Conservation (phyloP, 1,140 invertebrate genomes). For the Heliconius hermathena region DNA sequence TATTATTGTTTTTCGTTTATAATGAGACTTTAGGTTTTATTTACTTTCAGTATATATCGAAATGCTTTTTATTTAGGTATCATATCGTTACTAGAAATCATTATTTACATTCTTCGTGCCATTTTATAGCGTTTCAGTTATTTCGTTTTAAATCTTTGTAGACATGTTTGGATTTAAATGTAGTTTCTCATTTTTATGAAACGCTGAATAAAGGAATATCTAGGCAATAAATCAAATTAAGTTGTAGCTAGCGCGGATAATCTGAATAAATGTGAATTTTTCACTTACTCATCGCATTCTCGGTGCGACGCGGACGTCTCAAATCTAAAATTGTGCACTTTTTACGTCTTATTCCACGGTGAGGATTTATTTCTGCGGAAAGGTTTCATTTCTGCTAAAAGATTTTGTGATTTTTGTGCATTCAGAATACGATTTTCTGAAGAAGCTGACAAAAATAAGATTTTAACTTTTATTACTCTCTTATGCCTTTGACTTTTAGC, state of each 20-base stretch:
- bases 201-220: conserved; percentile 36
- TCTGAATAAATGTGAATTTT: conserved; percentile 39
- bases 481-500: background rate
- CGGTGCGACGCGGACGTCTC: conserved; percentile 19
- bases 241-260: conserved; percentile 30
- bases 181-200: conserved; percentile 33
- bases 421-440: background rate
- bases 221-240: conserved; percentile 39
- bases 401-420: conserved; percentile 15
- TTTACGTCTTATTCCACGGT: conserved; percentile 24
- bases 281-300: conserved; percentile 36
- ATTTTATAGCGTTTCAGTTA: background rate
- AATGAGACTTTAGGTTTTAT: background rate
- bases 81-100: too few species aligned
- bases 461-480: background rate
- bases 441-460: conserved; percentile 1
- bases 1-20: background rate
- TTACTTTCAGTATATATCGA: too few species aligned
- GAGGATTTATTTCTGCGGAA: background rate
- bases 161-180: conserved; percentile 29
- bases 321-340: conserved; percentile 20
- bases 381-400: conserved; percentile 13
- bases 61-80: too few species aligned
- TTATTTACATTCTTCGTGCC: background rate
- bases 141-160: background rate